phyloP scores from a whole-genome alignment of 1,140 invertebrate genomes.

The Cydia fagiglandana region DNA sequence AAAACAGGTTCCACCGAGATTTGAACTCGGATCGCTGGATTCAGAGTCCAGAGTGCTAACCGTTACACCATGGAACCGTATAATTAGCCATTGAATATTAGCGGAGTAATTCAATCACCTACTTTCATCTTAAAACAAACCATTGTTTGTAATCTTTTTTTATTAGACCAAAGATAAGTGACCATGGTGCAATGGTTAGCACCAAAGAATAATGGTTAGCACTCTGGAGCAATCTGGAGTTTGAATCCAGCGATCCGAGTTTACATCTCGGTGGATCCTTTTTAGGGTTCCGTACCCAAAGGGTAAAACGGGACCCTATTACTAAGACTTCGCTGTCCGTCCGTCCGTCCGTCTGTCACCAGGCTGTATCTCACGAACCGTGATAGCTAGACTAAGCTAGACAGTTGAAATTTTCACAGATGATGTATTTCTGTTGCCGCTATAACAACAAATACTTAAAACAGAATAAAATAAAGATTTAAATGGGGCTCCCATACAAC shows the following conservation, averaged over 20 bases:
- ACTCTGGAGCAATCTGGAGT: slow-evolving; percentile 34
- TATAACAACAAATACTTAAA: too few relatives aligned
- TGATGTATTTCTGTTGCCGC: too few relatives aligned
- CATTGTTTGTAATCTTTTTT: neutral
- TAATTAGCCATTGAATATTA: neutral
- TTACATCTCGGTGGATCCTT: slow-evolving; percentile 32
- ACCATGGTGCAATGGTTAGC: slow-evolving; percentile 34
- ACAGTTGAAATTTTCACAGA: too few relatives aligned
- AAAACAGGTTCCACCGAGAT: slow-evolving; percentile 43
- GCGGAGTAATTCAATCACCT: neutral
- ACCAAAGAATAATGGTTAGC: slow-evolving; percentile 34
- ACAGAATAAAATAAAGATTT: too few relatives aligned
- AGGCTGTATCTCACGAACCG: too few relatives aligned
- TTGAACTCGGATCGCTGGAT: slow-evolving; percentile 50
- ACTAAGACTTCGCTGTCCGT: too few relatives aligned
- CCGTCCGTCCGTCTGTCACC: too few relatives aligned
- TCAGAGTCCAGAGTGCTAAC: slow-evolving; percentile 38
- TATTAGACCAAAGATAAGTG: too few relatives aligned
- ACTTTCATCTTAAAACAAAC: neutral
- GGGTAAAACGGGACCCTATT: too few relatives aligned
- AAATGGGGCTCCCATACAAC: too few relatives aligned
- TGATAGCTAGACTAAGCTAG: too few relatives aligned
- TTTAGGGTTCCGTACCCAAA: too few relatives aligned
- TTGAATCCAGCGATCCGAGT: slow-evolving; percentile 34
- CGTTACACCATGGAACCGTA: slow-evolving; percentile 14